phyloP scores from a whole-genome alignment of 2,888 invertebrate genomes.

The Anthoptus insignis region DNA sequence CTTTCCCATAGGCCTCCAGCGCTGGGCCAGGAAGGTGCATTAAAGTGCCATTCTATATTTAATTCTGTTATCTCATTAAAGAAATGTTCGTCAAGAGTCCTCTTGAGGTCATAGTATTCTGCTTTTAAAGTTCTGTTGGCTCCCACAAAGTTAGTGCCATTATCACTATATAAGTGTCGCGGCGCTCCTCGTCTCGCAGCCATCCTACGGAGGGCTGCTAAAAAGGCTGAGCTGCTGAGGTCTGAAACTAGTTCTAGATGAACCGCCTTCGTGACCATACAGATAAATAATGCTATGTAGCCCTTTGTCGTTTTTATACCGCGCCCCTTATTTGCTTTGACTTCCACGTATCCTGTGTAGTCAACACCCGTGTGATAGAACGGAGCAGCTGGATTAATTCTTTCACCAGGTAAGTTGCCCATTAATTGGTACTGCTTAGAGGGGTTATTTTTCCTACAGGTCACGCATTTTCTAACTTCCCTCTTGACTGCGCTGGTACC shows the following conservation, averaged over 20 bases:
- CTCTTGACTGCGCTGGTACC: no score
- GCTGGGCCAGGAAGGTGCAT: slow-evolving; percentile 4
- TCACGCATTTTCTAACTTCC: no score
- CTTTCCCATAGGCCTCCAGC: slow-evolving; percentile 4
- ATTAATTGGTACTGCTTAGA: background rate
- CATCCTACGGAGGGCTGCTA: background rate
- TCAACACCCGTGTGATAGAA: background rate
- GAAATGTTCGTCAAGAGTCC: background rate
- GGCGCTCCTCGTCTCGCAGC: slow-evolving; percentile 2
- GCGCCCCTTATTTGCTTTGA: background rate
- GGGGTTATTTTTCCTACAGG: background rate
- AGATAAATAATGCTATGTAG: background rate
- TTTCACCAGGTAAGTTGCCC: background rate
- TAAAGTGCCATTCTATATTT: background rate
- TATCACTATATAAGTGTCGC: slow-evolving; percentile 12
- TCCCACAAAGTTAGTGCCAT: slow-evolving; percentile 9
- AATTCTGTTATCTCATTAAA: background rate
- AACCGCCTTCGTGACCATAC: background rate
- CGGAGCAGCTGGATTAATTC: background rate
- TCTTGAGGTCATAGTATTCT: background rate
- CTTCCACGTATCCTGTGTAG: background rate
- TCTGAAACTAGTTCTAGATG: background rate
- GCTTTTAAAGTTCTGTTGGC: background rate
- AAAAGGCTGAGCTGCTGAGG: background rate
- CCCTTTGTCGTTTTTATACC: background rate